phyloP scores from a whole-genome alignment of 2,888 invertebrate genomes.

The Leistus spinibarbis region DNA sequence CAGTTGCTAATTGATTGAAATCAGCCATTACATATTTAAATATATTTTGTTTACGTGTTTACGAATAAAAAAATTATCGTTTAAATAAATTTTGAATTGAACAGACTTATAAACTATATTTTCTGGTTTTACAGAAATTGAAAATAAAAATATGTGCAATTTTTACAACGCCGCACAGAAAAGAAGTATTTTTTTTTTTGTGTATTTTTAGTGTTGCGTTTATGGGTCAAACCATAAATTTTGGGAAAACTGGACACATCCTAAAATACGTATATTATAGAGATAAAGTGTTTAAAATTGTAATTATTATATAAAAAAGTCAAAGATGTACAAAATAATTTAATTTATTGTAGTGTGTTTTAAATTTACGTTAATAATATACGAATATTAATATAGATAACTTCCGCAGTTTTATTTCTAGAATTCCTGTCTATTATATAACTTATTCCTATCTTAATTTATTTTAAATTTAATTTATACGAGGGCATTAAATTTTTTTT shows the following conservation, averaged over 20 bases:
- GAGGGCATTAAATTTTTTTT: no score
- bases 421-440: background rate
- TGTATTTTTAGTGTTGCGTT: background rate
- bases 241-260: background rate
- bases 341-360: constrained; percentile 37
- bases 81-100: no score
- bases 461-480: no score
- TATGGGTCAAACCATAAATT: background rate
- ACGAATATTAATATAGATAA: constrained; percentile 35
- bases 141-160: background rate
- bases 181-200: background rate
- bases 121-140: constrained; percentile 34
- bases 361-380: constrained; percentile 33
- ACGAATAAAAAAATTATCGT: constrained; percentile 12
- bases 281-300: no score
- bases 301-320: constrained; percentile 14
- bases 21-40: background rate
- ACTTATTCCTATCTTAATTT: no score
- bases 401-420: background rate
- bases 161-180: background rate
- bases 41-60: no score
- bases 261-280: background rate
- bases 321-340: constrained; percentile 39
- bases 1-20: background rate
- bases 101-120: no score